These are phyloP conservation scores for Tyria jacobaeae DNA, from an alignment of 2,888 invertebrate genomes.

Conservation along the genomic window DNA sequence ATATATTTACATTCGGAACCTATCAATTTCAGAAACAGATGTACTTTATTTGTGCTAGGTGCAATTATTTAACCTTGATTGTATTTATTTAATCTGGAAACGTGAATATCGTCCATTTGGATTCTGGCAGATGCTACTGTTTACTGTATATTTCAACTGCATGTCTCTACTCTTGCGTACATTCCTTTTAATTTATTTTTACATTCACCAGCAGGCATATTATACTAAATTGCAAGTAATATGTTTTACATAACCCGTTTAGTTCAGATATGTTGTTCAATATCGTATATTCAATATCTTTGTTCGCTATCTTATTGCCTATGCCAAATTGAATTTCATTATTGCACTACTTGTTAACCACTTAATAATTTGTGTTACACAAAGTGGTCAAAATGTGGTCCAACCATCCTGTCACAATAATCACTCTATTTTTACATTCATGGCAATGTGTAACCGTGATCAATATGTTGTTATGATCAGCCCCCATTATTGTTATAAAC, in stretches of 20 bases:
- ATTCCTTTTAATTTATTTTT: slow-evolving; percentile 34
- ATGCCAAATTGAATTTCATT: slow-evolving; percentile 57
- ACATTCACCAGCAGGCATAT: slow-evolving; percentile 17
- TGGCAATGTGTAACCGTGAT: slow-evolving; percentile 9
- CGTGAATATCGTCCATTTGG: slow-evolving; percentile 60
- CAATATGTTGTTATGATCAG: too few species aligned
- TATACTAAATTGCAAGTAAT: slow-evolving; percentile 2
- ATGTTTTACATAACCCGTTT: slow-evolving; percentile 10
- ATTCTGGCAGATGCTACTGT: slow-evolving; percentile 51
- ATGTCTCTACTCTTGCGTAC: slow-evolving; percentile 36
- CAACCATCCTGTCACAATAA: slow-evolving; percentile 52
- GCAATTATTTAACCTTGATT: slow-evolving; percentile 55
- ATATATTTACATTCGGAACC: slow-evolving; percentile 16
- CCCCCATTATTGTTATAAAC: too few species aligned
- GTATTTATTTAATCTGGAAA: slow-evolving; percentile 58
- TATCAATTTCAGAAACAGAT: slow-evolving; percentile 26
- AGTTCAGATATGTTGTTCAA: background rate
- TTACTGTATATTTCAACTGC: slow-evolving; percentile 49
- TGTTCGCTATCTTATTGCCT: slow-evolving; percentile 26
- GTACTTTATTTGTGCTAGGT: slow-evolving; percentile 53
- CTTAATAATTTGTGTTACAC: slow-evolving; percentile 61
- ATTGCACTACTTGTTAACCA: slow-evolving; percentile 50
- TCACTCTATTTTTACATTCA: slow-evolving; percentile 56
- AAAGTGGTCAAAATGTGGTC: slow-evolving; percentile 66
- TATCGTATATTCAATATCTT: background rate